Conservation (phyloP, 2,113 vertebrate species). For the Fulmarus glacialis region DNA sequence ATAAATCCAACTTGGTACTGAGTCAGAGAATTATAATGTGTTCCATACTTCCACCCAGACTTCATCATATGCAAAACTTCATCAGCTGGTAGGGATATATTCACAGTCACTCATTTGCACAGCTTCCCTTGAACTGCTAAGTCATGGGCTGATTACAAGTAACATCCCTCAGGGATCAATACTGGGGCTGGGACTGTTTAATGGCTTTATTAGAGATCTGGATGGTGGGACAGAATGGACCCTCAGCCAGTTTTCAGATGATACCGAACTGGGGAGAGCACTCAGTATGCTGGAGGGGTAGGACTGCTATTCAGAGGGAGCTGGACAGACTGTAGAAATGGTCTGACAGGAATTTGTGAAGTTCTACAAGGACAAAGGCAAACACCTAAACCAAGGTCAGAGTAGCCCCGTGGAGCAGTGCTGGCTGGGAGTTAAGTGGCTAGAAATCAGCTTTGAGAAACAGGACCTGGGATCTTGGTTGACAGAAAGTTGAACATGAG, state of each 20-base stretch:
- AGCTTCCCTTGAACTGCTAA: background rate
- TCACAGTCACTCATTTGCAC: background rate
- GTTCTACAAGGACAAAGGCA: background rate
- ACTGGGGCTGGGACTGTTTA: background rate
- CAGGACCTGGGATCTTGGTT: fast-evolving
- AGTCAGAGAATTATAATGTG: background rate
- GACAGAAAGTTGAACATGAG: background rate
- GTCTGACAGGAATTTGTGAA: background rate
- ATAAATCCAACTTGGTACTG: background rate
- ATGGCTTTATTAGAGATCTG: background rate
- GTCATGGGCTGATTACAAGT: background rate
- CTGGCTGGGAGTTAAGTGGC: background rate
- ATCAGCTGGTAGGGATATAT: background rate
- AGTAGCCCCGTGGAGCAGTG: background rate
- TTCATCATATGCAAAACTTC: background rate
- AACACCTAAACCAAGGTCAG: background rate
- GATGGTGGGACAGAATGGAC: background rate
- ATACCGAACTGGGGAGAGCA: background rate
- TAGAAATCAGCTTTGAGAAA: background rate
- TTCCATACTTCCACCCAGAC: background rate
- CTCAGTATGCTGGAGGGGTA: background rate
- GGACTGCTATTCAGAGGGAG: background rate
- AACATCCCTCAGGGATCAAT: background rate
- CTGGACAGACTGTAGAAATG: background rate
- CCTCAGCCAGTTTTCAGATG: background rate